Conservation (phyloP, 1,140 invertebrate genomes). For the Drosophila sucinea region DNA sequence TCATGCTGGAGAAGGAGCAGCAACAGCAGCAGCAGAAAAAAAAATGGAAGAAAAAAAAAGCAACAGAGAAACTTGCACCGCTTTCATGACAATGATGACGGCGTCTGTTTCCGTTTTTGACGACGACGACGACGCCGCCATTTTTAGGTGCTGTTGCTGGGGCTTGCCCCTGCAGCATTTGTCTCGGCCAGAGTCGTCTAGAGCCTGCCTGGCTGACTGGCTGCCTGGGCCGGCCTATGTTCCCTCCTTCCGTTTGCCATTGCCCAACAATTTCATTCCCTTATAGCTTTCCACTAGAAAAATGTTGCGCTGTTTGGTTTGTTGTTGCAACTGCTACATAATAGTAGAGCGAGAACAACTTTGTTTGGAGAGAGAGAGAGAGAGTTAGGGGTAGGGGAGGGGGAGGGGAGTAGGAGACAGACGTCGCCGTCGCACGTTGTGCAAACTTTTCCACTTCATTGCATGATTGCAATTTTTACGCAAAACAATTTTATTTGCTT, state of each 20-base stretch:
- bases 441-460: constrained; percentile 75
- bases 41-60: not conserved
- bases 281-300: not conserved
- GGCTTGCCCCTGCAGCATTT: constrained; percentile 35
- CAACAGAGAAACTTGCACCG: constrained; percentile 49
- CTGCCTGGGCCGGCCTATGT: not conserved
- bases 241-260: constrained; percentile 25
- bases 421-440: constrained; percentile 55
- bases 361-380: not conserved
- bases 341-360: constrained; percentile 18
- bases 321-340: constrained; percentile 29
- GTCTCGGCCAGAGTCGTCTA: constrained; percentile 22
- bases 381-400: constrained; percentile 17
- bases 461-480: constrained; percentile 75
- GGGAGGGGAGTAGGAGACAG: constrained; percentile 35
- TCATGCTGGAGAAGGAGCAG: not conserved
- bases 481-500: constrained; percentile 78
- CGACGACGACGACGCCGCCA: constrained; percentile 43
- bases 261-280: not conserved
- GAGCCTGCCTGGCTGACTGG: not conserved
- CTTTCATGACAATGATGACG: constrained; percentile 75
- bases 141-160: constrained; percentile 62
- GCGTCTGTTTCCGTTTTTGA: constrained; percentile 64
- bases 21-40: not conserved
- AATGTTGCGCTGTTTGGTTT: constrained; percentile 47